A percentile compares a stretch with the other conserved stretches of the same genome.
Conservation (phyloP, 2,888 invertebrate species). For the Pristionchus japonicus region DNA sequence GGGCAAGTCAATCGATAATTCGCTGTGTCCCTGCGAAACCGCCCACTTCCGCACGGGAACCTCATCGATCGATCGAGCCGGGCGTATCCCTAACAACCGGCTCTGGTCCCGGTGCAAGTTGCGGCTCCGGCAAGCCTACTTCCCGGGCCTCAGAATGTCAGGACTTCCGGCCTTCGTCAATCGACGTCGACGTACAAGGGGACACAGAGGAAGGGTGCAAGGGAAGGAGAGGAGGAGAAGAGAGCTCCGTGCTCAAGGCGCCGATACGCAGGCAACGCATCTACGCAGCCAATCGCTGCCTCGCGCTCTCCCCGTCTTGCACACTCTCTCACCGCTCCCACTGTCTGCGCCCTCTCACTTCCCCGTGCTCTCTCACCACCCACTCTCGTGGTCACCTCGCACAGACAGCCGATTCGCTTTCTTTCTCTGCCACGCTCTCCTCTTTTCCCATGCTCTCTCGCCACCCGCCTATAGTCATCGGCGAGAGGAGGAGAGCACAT, state of each 20-base stretch:
- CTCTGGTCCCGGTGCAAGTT: not conserved
- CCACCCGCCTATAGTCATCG: constrained; percentile 10
- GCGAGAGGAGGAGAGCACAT: not conserved
- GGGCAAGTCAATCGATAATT: not conserved
- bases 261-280: constrained; percentile 6
- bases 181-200: constrained; percentile 26
- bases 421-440: not conserved
- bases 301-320: not conserved
- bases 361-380: not conserved
- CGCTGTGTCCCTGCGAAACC: not conserved
- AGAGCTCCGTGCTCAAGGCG: not conserved
- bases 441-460: not conserved
- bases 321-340: not conserved
- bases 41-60: not conserved
- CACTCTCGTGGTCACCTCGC: not conserved
- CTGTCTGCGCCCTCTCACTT: not conserved
- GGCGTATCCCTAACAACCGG: not conserved
- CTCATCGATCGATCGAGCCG: not conserved
- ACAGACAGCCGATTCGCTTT: constrained; percentile 26
- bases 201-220: constrained; percentile 12
- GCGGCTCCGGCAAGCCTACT: not conserved
- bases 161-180: not conserved
- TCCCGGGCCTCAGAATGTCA: not conserved
- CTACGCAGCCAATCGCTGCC: not conserved
- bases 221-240: not conserved